Evolutionary conservation across 2,888 invertebrate species (phyloP), one percentile per base, ranked within the genome.

Genomic region (Proisotoma minuta): DNA sequence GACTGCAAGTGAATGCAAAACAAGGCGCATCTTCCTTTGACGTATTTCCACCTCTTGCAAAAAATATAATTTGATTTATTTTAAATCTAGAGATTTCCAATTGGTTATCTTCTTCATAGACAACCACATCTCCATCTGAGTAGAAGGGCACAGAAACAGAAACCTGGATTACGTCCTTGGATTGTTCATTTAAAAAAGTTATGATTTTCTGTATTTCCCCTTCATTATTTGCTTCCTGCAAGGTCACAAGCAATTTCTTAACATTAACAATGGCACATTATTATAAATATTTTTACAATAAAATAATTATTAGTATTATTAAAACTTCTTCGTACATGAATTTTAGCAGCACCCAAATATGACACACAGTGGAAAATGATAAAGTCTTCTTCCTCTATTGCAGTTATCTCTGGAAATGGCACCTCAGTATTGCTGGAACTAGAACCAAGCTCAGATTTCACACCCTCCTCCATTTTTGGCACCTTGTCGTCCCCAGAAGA

Each of bases 1-100:
- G 93, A 52, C 94, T 89, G 87, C 94, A 96, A 0, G 97, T 97
- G 80, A 98, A 97, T 8, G 97, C 97, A 81, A 98, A 98, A 79
- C 98, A 98, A n/a, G 91, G 86, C 0, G 88, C 87, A 75, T 96
- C 95, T 0, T 84, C 82, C 22, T 89, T 87, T 51, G 87, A 88
- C 12, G 85, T 84, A 29, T 87, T 84, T 5, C 20, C 18, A 5
- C 98, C 98, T 53, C 94, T 87, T 5, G 94, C 94, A 79, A 96
- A 98, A 81, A 96, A 94, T 66, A 94, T 83, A 71, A 97, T 96
- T 69, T 92, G 86, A 75, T 92, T 91, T 61, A 97, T 90, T 73
- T 92, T 88, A 77, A 93, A 98, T 2, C 88, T 85, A 0, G 90
- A 86, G 78, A 95, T 91, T 69, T 92, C 88, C 53, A 81, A 83